Evolutionary conservation across 2,888 invertebrate genomes (phyloP).

Genomic region (Marasmarcha lunaedactyla): DNA sequence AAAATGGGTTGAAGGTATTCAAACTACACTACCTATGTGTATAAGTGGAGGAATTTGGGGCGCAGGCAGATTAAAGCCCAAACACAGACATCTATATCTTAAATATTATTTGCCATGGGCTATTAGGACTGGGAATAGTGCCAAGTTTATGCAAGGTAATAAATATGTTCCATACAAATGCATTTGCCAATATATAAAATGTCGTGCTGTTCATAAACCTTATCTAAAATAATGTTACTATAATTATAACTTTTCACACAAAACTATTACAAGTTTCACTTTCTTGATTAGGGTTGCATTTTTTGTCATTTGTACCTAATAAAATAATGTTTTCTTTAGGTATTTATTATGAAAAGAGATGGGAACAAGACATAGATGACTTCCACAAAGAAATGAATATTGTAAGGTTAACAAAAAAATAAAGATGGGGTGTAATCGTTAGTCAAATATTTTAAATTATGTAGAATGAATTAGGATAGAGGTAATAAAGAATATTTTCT

Average conservation of each 20-base stretch:
- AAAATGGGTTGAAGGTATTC: conserved; percentile 98
- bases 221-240: too few species aligned
- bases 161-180: background rate
- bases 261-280: too few species aligned
- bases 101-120: conserved; percentile 89
- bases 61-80: conserved; percentile 85
- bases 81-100: conserved; percentile 83
- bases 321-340: too few species aligned
- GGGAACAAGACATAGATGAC: conserved; percentile 88
- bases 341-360: conserved; percentile 92
- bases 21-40: conserved; percentile 96
- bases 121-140: conserved; percentile 78
- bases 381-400: conserved; percentile 87
- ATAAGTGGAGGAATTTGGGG: conserved; percentile 93
- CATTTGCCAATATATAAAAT: background rate
- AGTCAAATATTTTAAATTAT: too few species aligned
- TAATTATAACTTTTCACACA: background rate
- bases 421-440: background rate
- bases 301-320: too few species aligned
- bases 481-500: too few species aligned
- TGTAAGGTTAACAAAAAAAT: conserved; percentile 48
- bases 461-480: too few species aligned
- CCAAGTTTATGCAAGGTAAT: conserved; percentile 82
- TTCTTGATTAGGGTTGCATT: too few species aligned
- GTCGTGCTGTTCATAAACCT: background rate